Percentiles rank a stretch among this genome's conserved stretches.
Conservation (phyloP, 2,113 vertebrate species). For the Eptesicus fuscus region DNA sequence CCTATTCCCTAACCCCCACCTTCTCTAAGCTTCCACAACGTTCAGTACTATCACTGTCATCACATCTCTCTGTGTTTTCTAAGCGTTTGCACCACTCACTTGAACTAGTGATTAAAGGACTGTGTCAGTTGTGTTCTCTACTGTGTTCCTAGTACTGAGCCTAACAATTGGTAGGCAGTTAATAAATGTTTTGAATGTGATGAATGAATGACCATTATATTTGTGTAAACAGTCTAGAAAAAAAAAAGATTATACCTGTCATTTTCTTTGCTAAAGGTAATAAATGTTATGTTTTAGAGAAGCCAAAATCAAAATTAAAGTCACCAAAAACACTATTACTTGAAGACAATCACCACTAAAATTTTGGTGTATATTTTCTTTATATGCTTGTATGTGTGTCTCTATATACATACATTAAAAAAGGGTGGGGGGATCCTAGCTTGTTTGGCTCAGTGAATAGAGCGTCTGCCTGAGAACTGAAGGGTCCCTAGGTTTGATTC, state of each 20-base stretch:
- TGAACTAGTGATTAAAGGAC: not conserved
- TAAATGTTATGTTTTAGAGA: not conserved
- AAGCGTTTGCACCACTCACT: not conserved
- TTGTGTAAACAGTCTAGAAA: not conserved
- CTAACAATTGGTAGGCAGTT: not conserved
- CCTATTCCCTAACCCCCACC: no score
- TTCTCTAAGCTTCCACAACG: not conserved
- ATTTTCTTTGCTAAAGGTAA: conserved; percentile 12
- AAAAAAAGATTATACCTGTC: not conserved
- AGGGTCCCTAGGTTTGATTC: no score
- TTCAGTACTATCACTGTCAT: not conserved
- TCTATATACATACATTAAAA: not conserved
- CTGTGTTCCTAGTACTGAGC: not conserved
- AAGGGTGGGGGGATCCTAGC: no score
- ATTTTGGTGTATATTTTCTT: not conserved
- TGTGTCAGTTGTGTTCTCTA: not conserved
- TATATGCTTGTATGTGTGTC: not conserved
- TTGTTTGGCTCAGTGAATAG: no score
- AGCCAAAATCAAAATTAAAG: not conserved
- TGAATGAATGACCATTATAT: not conserved
- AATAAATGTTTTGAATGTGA: not conserved
- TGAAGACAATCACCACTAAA: not conserved
- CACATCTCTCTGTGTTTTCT: not conserved
- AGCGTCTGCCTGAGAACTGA: no score
- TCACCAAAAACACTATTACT: not conserved